These are phyloP conservation scores for Rhadina sibilatrix DNA, from an alignment of 2,113 vertebrate genomes.

Conservation along the genomic window DNA sequence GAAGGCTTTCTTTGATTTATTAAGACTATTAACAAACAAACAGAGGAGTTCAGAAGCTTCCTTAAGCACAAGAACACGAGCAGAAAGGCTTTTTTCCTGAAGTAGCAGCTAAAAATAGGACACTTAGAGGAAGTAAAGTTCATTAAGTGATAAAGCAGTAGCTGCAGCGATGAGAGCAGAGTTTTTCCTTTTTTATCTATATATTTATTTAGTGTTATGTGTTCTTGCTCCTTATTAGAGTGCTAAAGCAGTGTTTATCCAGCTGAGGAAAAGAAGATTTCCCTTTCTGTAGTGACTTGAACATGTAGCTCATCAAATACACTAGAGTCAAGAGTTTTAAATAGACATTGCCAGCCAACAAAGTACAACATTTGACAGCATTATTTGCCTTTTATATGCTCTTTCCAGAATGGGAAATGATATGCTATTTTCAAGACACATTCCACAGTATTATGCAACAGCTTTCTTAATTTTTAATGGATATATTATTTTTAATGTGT, in stretches of 20 bases:
- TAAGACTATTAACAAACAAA: slow-evolving; percentile 44
- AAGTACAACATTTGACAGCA: slow-evolving; percentile 30
- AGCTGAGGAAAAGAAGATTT: slow-evolving; percentile 27
- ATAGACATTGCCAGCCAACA: slow-evolving; percentile 20
- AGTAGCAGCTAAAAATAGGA: slow-evolving; percentile 51
- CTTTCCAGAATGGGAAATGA: slow-evolving; percentile 11
- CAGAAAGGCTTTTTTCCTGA: slow-evolving; percentile 20
- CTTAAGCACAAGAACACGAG: slow-evolving; percentile 9
- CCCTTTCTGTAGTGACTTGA: slow-evolving; percentile 52
- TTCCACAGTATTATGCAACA: slow-evolving; percentile 30
- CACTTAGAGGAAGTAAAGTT: slow-evolving; percentile 47
- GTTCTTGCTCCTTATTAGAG: slow-evolving; percentile 51
- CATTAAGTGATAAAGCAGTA: slow-evolving; percentile 42
- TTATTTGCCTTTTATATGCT: slow-evolving; percentile 17
- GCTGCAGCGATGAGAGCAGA: slow-evolving; percentile 4
- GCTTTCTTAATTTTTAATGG: slow-evolving; percentile 46
- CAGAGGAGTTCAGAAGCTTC: slow-evolving; percentile 44
- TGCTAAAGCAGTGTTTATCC: slow-evolving; percentile 49
- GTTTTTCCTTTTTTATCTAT: slow-evolving; percentile 30
- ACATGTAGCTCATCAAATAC: slow-evolving; percentile 26
- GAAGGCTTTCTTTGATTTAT: slow-evolving; percentile 55
- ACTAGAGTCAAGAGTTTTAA: slow-evolving; percentile 31
- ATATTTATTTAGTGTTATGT: slow-evolving; percentile 59
- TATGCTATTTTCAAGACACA: slow-evolving; percentile 47
- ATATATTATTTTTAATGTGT: slow-evolving; percentile 43